phyloP scores from a whole-genome alignment of 2,113 vertebrate genomes.

The Dromiciops gliroides region DNA sequence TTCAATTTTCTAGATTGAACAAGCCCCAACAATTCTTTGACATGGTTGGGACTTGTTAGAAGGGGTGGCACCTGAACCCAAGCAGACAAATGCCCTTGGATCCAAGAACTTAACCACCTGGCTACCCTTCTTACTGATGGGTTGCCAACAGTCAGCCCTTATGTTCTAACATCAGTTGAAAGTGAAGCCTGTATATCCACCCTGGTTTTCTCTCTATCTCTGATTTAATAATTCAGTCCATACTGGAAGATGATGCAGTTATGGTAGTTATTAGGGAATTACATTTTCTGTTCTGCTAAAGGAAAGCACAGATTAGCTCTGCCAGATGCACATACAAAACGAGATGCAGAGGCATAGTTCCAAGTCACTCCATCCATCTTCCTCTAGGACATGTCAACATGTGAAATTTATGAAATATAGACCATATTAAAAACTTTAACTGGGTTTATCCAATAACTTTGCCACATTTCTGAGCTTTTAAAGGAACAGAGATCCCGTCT shows the following conservation, averaged over 20 bases:
- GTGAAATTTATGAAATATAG: conserved; percentile 62
- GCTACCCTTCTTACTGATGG: not conserved
- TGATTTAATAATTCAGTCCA: conserved; percentile 46
- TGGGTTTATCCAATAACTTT: not conserved
- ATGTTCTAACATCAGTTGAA: conserved; percentile 24
- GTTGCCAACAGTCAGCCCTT: conserved; percentile 37
- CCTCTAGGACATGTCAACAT: conserved; percentile 31
- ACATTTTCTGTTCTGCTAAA: conserved; percentile 62
- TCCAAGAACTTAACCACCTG: not conserved
- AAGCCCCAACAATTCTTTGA: not conserved
- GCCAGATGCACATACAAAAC: conserved; percentile 38
- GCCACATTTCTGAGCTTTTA: not conserved
- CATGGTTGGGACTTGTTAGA: not conserved
- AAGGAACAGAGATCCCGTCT: conserved; percentile 22
- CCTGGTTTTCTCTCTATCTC: not conserved
- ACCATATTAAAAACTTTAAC: conserved; percentile 61
- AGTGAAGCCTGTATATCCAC: conserved; percentile 21
- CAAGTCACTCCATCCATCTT: conserved; percentile 52
- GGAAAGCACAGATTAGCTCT: conserved; percentile 58
- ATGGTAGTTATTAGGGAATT: conserved; percentile 57
- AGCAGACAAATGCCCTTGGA: not conserved
- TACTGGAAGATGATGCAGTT: conserved; percentile 52
- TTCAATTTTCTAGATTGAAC: not conserved
- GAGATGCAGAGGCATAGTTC: conserved; percentile 49
- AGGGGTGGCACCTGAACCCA: not conserved